Base-by-base conservation (phyloP, 92 coral and sea anemone genomes). In the Bergia sp. region DNA sequence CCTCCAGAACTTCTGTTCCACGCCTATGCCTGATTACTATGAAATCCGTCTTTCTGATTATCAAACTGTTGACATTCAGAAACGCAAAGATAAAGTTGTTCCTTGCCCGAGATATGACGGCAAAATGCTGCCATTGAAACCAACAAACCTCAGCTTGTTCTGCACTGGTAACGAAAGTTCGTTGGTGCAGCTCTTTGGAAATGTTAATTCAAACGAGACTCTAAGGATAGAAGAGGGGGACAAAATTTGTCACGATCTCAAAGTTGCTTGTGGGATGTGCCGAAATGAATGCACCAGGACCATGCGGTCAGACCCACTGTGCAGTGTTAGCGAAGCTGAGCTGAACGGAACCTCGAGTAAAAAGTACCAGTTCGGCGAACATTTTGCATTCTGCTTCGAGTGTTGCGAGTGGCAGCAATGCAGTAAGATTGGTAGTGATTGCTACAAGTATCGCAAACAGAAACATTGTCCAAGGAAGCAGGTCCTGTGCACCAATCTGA, bases 341-440 rank as follows among this genome's bases (percentile, higher is more conserved):
- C 85, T 85, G 20, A 41, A 39, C 15, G 73, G 43, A 3, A 79
- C 74, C n/a, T 41, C 80, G 23, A 79, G 18, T 50, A 47, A 79
- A 23, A 92, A 85, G 76, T 87, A 94, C 41, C 79, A 87, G 16
- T 94, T 82, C 40, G 94, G 95, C 2, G 95, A 93, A n/a, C 97
- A 94, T 82, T 94, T 86, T 71, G 74, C 90, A 4, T 91, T 89
- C 49, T 94, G 97, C 45, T 94, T 94, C 61, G 95, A 94, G 53
- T 94, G 97, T 77, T 94, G 97, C 79, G 93, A 93, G 66, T 79
- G 44, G 73, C 88, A 81, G 23, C 85, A 87, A 81, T 94, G 97
- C 76, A 89, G 91, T 47, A 91, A 95, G 75, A 1, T 88, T 3
- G 83, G 61, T 12, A 91, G 97, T 61, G 80, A 79, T 23, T 94